Percentiles rank a stretch among this genome's conserved stretches.
Evolutionary conservation across 2,888 invertebrate genomes (phyloP).

Genomic region (Chymomyza amoena): DNA sequence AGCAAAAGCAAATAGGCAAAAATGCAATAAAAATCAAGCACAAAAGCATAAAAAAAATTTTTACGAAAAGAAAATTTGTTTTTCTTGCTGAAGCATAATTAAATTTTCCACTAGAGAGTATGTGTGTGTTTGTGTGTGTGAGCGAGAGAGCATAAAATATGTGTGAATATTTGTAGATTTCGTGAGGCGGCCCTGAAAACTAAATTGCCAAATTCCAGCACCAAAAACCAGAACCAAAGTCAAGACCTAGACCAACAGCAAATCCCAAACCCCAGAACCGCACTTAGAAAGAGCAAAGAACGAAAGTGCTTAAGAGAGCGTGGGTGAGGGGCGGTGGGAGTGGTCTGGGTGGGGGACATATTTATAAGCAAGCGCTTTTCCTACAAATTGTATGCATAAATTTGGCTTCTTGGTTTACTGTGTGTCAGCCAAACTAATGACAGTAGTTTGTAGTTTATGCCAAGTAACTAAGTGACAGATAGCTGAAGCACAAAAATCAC

Average conservation of each 20-base stretch:
- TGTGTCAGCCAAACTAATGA: background rate
- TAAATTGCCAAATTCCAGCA: slow-evolving; percentile 50
- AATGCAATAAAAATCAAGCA: slow-evolving; percentile 58
- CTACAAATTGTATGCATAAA: slow-evolving; percentile 59
- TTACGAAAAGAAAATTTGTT: slow-evolving; percentile 31
- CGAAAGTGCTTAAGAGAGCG: background rate
- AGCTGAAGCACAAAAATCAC: background rate
- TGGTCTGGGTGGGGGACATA: slow-evolving; percentile 26
- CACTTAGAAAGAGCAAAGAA: background rate
- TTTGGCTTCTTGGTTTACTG: slow-evolving; percentile 18
- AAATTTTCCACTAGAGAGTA: slow-evolving; percentile 30
- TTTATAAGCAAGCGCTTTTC: slow-evolving; percentile 42
- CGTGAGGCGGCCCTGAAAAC: slow-evolving; percentile 39
- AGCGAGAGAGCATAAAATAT: slow-evolving; percentile 29
- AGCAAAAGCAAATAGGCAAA: slow-evolving; percentile 38
- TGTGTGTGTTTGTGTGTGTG: slow-evolving; percentile 14
- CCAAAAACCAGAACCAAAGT: background rate
- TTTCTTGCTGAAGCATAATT: slow-evolving; percentile 57
- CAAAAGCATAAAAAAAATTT: slow-evolving; percentile 22
- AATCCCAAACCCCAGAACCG: background rate
- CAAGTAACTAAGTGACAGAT: background rate
- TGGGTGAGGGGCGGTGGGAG: background rate
- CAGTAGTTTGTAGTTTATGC: background rate
- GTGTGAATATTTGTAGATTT: slow-evolving; percentile 48
- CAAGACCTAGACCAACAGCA: background rate